Evolutionary conservation across 2,888 invertebrate species (phyloP).

Genomic region (Byasa hedistus): DNA sequence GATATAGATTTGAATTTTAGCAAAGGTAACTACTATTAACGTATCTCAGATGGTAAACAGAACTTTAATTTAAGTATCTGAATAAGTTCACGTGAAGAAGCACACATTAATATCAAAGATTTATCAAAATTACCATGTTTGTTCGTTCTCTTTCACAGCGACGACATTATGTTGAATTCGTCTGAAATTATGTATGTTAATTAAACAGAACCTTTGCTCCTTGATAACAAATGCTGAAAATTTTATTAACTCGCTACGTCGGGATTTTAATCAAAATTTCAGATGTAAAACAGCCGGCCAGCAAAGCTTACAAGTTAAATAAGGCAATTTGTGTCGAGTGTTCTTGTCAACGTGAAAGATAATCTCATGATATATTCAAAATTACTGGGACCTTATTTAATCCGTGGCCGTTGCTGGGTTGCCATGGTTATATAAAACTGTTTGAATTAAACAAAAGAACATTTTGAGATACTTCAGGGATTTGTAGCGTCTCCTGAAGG

Average conservation of each 20-base stretch:
- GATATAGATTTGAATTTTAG: too few relatives aligned
- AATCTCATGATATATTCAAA: conserved; percentile 7
- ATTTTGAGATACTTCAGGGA: not conserved
- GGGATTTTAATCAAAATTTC: conserved; percentile 12
- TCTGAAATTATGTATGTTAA: conserved; percentile 10
- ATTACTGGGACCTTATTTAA: conserved; percentile 3
- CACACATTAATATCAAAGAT: not conserved
- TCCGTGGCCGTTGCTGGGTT: not conserved
- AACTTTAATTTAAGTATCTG: not conserved
- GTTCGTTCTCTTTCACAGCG: not conserved
- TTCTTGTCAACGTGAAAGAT: conserved; percentile 4
- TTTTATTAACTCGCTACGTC: conserved; percentile 7
- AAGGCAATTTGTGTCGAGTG: conserved; percentile 4
- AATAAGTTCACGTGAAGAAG: not conserved
- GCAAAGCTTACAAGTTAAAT: conserved; percentile 7
- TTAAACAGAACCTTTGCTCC: conserved; percentile 11
- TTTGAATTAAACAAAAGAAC: conserved; percentile 5
- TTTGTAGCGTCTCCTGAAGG: not conserved
- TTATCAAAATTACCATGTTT: not conserved
- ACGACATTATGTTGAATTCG: not conserved
- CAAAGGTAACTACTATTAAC: too few relatives aligned
- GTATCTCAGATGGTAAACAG: not conserved
- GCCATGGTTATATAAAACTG: not conserved
- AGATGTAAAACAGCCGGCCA: conserved; percentile 4
- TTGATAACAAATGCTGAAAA: conserved; percentile 7